A percentile compares a stretch with the other conserved stretches of the same genome.
Evolutionary conservation across 1,140 invertebrate species (phyloP).

Genomic region (Brachionus asplanchnoidis): DNA sequence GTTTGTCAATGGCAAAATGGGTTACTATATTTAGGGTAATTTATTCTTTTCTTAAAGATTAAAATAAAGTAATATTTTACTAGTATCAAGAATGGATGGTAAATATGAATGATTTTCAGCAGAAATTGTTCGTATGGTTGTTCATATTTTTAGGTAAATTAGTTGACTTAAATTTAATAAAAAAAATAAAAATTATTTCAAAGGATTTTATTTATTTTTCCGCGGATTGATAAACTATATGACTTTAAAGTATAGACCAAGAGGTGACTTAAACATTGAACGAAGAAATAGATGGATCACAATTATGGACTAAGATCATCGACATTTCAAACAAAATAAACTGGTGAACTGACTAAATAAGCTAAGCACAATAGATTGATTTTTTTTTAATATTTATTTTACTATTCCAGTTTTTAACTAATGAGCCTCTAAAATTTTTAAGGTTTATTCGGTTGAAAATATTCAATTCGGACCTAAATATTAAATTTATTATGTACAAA

Average conservation of each 20-base stretch:
- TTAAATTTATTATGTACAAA: background rate
- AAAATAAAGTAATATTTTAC: background rate
- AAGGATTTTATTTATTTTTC: constrained; percentile 41
- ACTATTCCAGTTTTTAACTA: background rate
- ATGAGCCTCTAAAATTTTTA: background rate
- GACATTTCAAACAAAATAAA: background rate
- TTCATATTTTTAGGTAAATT: constrained; percentile 39
- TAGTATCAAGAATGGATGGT: constrained; percentile 41
- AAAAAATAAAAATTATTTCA: background rate
- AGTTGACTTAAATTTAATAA: background rate
- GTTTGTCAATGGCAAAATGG: constrained; percentile 85
- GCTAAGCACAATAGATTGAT: background rate
- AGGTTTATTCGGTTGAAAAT: background rate
- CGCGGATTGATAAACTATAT: constrained; percentile 33
- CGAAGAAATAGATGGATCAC: background rate
- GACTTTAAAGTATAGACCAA: constrained; percentile 29
- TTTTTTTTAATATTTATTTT: background rate
- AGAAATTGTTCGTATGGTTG: constrained; percentile 37
- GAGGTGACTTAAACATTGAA: background rate
- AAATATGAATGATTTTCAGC: constrained; percentile 41
- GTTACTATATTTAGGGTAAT: constrained; percentile 70
- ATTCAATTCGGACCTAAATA: background rate
- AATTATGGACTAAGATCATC: background rate
- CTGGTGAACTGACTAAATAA: constrained; percentile 17
- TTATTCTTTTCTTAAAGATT: background rate